Conservation (phyloP, 2,888 invertebrate genomes). For the Meiosimyza platycephala region DNA sequence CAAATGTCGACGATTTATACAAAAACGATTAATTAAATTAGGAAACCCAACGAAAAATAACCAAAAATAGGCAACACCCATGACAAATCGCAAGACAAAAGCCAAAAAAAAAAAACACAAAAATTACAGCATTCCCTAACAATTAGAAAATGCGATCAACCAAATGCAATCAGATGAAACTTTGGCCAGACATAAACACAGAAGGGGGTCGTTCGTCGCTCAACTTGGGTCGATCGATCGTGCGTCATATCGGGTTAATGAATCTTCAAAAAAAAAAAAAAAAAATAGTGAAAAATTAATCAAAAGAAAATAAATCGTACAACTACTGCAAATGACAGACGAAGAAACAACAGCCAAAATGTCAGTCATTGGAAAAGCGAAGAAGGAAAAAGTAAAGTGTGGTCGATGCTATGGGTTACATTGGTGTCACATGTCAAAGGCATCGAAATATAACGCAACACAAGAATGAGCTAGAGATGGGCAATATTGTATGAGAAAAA, state of each 20-base stretch:
- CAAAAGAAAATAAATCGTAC: constrained; percentile 8
- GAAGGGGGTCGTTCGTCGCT: constrained; percentile 7
- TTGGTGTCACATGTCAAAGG: constrained; percentile 20
- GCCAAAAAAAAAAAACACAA: neutral
- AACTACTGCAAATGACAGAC: neutral
- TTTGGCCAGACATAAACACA: constrained; percentile 2
- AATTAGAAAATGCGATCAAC: neutral
- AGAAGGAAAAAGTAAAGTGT: neutral
- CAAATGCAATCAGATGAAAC: constrained; percentile 5
- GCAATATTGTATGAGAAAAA: neutral
- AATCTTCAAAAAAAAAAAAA: constrained; percentile 3
- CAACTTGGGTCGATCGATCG: constrained; percentile 11
- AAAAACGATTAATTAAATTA: constrained; percentile 24
- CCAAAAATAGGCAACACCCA: constrained; percentile 21
- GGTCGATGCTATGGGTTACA: constrained; percentile 1
- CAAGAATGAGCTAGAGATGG: neutral
- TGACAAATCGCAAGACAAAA: constrained; percentile 19
- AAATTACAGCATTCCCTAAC: neutral
- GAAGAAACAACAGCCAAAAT: constrained; percentile 9
- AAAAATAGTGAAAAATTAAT: too few species aligned
- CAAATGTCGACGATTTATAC: constrained; percentile 3
- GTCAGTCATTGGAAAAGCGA: constrained; percentile 11
- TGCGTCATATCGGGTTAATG: constrained; percentile 5
- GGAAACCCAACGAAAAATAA: neutral
- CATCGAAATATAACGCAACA: constrained; percentile 10